A percentile compares a stretch with the other conserved stretches of the same genome.
These are phyloP conservation scores for Mellilla xanthometata DNA, from an alignment of 2,888 invertebrate genomes.

Conservation along the genomic window DNA sequence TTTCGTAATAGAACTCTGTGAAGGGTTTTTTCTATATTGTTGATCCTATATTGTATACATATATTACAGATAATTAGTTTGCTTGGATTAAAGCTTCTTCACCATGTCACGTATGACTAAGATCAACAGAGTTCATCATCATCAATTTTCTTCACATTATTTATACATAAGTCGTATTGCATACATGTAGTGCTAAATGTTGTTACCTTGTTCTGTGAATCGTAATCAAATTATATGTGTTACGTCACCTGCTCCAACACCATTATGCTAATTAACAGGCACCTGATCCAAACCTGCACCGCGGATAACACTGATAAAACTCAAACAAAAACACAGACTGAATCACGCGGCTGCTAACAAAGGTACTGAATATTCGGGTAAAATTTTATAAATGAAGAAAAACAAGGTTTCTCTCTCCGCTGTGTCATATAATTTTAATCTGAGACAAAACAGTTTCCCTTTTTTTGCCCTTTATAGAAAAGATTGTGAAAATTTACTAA, in stretches of 20 bases:
- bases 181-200: conserved; percentile 48
- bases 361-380: not conserved
- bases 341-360: not conserved
- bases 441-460: conserved; percentile 25
- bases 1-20: conserved; percentile 9
- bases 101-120: no score
- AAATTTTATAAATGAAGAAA: conserved; percentile 6
- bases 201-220: conserved; percentile 55
- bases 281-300: conserved; percentile 22
- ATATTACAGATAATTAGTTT: no score
- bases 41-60: no score
- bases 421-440: conserved; percentile 21
- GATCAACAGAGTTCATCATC: no score
- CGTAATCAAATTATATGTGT: conserved; percentile 74
- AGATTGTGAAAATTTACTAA: conserved; percentile 39
- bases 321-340: not conserved
- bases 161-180: conserved; percentile 13
- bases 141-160: no score
- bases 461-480: conserved; percentile 23
- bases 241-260: conserved; percentile 61
- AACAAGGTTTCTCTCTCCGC: conserved; percentile 12
- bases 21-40: not conserved
- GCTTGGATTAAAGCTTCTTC: no score
- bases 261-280: conserved; percentile 61
- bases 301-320: conserved; percentile 17